Base-by-base conservation (phyloP, 2,888 invertebrate species). In the Ophraella communa region DNA sequence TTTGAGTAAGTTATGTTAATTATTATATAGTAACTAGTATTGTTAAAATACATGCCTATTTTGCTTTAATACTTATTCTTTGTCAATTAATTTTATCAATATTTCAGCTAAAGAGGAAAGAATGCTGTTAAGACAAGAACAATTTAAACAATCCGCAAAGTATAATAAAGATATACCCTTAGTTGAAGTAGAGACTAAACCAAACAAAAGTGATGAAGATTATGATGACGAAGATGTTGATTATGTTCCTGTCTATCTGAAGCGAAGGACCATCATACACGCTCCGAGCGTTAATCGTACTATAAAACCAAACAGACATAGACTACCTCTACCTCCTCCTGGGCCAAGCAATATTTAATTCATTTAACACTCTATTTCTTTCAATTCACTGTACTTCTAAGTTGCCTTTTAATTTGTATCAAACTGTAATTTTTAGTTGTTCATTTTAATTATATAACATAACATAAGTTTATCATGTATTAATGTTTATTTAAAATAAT, bases 1-100 rank as follows among this genome's bases (percentile, higher is more conserved):
- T 68, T 71, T 82, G 30, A 80, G 85, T 85, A 79, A 79, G 81
- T 76, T 57, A 27, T 17, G 20, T 35, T 53, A 45, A 42, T n/a
- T n/a, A n/a, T n/a, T n/a, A n/a, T n/a, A n/a, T 39, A 30, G 0
- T 11, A 53, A 39, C 17, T 42, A 10, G n/a, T 35, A 20, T n/a
- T 11, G 18, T 17, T 27, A 8, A 11, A 60, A 23, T 52, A 20
- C 4, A 18, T 51, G n/a, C 10, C n/a, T n/a, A n/a, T n/a, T n/a
- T n/a, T n/a, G n/a, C n/a, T n/a, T n/a, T n/a, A n/a, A n/a, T n/a
- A n/a, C n/a, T 30, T 30, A 8, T 1, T 4, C 24, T 7, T 24
- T 2, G 8, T 24, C 24, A 7, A 24, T 7, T 10, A 30, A 14
- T 21, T 8, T 14, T 63, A 17, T 18, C 51, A 53, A 18, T 39